phyloP scores from a whole-genome alignment of 2,888 invertebrate genomes.

The Hirtodrosophila cameraria region DNA sequence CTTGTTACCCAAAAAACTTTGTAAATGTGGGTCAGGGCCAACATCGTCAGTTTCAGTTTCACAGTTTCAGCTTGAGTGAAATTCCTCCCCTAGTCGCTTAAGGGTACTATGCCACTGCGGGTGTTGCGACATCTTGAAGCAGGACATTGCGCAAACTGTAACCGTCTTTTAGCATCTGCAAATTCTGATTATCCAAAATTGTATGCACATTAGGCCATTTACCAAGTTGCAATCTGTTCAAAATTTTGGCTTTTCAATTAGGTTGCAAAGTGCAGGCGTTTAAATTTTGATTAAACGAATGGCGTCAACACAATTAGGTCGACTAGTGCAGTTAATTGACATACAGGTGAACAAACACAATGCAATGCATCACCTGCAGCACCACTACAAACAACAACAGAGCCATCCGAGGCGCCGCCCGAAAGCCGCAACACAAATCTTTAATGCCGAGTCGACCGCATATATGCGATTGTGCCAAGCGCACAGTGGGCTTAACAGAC shows the following conservation, averaged over 20 bases:
- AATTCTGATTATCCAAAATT: constrained; percentile 39
- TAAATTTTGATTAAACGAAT: constrained; percentile 68
- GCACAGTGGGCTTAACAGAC: constrained; percentile 40
- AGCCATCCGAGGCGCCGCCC: constrained; percentile 44
- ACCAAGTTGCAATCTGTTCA: constrained; percentile 37
- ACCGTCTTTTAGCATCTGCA: constrained; percentile 2
- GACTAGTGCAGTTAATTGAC: constrained; percentile 64
- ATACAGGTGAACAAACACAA: constrained; percentile 55
- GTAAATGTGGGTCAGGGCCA: constrained; percentile 67
- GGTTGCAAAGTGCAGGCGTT: constrained; percentile 52
- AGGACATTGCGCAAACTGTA: constrained; percentile 5
- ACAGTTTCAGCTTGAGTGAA: constrained; percentile 7
- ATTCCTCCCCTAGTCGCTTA: no score
- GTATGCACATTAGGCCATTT: constrained; percentile 14
- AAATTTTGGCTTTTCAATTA: constrained; percentile 68
- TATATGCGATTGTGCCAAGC: constrained; percentile 35
- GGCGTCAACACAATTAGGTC: constrained; percentile 73
- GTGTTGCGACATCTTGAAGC: constrained; percentile 43
- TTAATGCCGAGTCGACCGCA: constrained; percentile 73
- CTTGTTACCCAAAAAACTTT: constrained; percentile 40
- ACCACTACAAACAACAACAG: constrained; percentile 23
- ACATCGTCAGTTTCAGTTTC: constrained; percentile 12
- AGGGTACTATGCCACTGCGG: not conserved
- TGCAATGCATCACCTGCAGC: constrained; percentile 30
- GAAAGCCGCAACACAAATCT: constrained; percentile 71